These are phyloP conservation scores for Calypte anna DNA, from an alignment of 2,113 vertebrate genomes.

Conservation along the genomic window DNA sequence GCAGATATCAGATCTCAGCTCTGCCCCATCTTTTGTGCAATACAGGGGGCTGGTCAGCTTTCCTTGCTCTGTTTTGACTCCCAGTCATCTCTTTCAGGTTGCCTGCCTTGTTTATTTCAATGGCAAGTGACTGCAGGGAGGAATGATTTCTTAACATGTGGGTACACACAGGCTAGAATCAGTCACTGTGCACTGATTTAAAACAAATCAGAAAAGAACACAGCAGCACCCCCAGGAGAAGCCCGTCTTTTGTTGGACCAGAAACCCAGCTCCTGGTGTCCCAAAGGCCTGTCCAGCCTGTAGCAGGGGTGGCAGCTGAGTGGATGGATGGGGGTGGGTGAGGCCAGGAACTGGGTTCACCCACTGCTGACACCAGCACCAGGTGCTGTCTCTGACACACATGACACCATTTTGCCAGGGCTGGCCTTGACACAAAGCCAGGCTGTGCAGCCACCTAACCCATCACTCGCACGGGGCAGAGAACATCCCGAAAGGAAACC, in stretches of 20 bases:
- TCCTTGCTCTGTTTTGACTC: conserved; percentile 51
- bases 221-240: not conserved
- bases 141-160: not conserved
- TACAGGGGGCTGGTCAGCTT: not conserved
- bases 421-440: not conserved
- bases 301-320: not conserved
- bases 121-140: not conserved
- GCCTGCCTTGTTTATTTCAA: not conserved
- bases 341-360: not conserved
- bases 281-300: not conserved
- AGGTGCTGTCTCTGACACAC: not conserved
- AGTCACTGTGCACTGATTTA: not conserved
- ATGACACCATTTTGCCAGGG: not conserved
- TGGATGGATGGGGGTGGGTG: not conserved
- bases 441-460: not conserved
- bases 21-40: not conserved
- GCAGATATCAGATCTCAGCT: conserved; percentile 10
- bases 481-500: not conserved
- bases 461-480: not conserved
- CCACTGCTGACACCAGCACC: not conserved
- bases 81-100: conserved; percentile 11
- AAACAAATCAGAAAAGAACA: not conserved
- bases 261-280: not conserved
- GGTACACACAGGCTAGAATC: not conserved
- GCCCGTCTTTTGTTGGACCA: not conserved